Evolutionary conservation across 2,113 vertebrate genomes (phyloP).

Genomic region (Grammomys dolichurus): DNA sequence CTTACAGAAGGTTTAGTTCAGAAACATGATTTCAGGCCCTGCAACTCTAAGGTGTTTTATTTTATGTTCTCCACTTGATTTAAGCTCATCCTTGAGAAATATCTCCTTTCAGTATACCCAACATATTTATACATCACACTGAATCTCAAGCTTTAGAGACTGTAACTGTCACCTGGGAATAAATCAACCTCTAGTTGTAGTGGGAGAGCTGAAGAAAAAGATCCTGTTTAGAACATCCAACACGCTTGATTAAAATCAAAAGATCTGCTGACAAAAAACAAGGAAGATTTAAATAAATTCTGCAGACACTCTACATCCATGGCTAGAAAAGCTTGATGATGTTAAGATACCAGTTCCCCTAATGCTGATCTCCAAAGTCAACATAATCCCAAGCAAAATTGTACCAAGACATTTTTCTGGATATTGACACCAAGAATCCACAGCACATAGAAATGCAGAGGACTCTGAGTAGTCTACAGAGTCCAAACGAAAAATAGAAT

Average conservation of each 20-base stretch:
- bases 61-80: constrained; percentile 31
- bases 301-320: background rate
- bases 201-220: background rate
- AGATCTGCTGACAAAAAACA: background rate
- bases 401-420: background rate
- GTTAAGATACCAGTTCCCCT: background rate
- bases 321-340: background rate
- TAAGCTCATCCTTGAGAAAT: constrained; percentile 14
- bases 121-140: background rate
- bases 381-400: background rate
- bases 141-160: background rate
- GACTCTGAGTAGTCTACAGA: background rate
- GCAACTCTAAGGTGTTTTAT: background rate
- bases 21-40: background rate
- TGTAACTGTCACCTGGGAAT: background rate
- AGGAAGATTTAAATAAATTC: background rate
- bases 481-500: background rate
- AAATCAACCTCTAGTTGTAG: background rate
- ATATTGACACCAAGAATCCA: background rate
- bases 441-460: background rate
- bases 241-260: background rate
- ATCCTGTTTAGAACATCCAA: background rate
- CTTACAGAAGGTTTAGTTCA: constrained; percentile 28
- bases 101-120: background rate
- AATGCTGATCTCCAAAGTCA: background rate